Conservation (phyloP, 2,113 vertebrate genomes). For the Grammomys dolichurus region DNA sequence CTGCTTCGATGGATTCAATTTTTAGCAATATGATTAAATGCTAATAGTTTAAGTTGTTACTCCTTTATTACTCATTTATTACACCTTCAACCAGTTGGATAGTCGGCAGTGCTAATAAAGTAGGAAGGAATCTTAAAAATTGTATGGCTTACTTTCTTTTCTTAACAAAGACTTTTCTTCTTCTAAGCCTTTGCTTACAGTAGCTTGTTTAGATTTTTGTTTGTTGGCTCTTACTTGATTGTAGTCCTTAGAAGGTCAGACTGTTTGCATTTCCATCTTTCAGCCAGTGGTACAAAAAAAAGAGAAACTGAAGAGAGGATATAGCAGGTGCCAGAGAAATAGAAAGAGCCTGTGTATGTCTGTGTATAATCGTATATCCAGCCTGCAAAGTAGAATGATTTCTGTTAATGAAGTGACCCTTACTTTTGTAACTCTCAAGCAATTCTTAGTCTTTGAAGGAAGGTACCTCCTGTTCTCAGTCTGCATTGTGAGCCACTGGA, state of each 20-base stretch:
- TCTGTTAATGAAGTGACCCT: slow-evolving; percentile 58
- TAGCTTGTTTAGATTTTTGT: slow-evolving; percentile 56
- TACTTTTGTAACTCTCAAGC: background rate
- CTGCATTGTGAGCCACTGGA: background rate
- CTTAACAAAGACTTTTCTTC: slow-evolving; percentile 41
- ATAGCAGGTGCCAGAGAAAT: slow-evolving; percentile 94
- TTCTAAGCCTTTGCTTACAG: background rate
- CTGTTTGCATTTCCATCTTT: slow-evolving; percentile 88
- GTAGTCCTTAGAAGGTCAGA: slow-evolving; percentile 46
- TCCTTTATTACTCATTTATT: slow-evolving; percentile 2
- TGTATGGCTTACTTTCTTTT: slow-evolving; percentile 6
- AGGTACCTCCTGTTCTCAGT: background rate
- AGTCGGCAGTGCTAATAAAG: slow-evolving; percentile 49
- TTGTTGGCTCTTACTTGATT: background rate
- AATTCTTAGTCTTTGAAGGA: background rate
- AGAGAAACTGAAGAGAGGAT: slow-evolving; percentile 93
- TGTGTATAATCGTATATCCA: slow-evolving; percentile 95
- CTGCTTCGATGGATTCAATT: slow-evolving; percentile 40
- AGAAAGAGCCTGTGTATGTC: slow-evolving; percentile 95
- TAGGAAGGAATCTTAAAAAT: slow-evolving; percentile 44
- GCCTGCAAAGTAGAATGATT: slow-evolving; percentile 86
- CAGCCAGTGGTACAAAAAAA: slow-evolving; percentile 92
- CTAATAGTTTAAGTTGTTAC: slow-evolving; percentile 11
- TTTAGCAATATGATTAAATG: slow-evolving; percentile 36
- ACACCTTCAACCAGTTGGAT: background rate